Conservation (phyloP, 2,113 vertebrate genomes). For the Lipotes vexillifer region DNA sequence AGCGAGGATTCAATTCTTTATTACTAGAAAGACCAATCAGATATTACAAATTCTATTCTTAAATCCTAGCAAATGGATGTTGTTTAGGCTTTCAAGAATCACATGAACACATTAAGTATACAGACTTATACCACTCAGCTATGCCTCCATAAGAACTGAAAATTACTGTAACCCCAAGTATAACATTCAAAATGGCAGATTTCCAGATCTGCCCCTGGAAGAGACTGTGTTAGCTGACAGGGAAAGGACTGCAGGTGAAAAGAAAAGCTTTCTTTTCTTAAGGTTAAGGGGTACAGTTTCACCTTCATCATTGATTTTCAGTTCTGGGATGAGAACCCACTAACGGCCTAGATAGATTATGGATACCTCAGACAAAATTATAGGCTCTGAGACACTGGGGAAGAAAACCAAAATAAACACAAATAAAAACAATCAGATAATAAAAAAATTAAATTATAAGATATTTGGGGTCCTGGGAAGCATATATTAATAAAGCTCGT, state of each 20-base stretch:
- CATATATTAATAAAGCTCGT: not conserved
- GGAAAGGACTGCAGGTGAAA: not conserved
- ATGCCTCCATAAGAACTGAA: not conserved
- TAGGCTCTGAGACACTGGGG: not conserved
- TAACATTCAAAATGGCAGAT: not conserved
- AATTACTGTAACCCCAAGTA: not conserved
- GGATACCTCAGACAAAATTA: not conserved
- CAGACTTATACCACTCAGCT: not conserved
- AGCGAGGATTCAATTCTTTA: not conserved
- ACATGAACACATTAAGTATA: not conserved
- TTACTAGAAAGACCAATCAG: not conserved
- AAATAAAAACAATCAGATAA: not conserved
- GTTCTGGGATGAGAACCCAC: not conserved
- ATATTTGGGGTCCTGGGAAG: not conserved
- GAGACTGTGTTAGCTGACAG: not conserved
- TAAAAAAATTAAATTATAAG: not conserved
- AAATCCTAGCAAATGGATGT: not conserved
- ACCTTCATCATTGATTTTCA: not conserved
- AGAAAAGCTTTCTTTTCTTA: not conserved
- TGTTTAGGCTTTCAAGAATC: not conserved
- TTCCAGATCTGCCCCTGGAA: constrained; percentile 6
- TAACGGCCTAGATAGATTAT: not conserved
- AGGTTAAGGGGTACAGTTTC: not conserved
- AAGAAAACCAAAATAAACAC: not conserved
- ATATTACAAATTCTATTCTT: not conserved